Evolutionary conservation across 2,888 invertebrate genomes (phyloP), one percentile per base, ranked within the genome.

Genomic region (Drosophila crucigera): DNA sequence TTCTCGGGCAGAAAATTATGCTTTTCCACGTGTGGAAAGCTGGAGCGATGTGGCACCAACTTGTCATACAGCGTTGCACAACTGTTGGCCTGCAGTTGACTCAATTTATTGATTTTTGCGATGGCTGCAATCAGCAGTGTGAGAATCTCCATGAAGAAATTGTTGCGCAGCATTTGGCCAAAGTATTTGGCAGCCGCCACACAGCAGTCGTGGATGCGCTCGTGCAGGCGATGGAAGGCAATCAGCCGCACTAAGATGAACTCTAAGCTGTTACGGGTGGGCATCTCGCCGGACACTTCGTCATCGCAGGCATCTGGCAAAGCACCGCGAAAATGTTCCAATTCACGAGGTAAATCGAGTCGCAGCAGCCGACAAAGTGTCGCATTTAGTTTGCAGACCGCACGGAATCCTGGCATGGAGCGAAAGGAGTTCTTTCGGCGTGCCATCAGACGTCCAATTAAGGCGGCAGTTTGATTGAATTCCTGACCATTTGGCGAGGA

Each of bases 341-440:
- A 52, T 33, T 91, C 86, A 1, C 91, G 78, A 2, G 80, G 76
- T 7, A 93, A 59, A 68, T 92, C 91, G 4, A 92, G 63, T 4
- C 91, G 90, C 2, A 93, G 63, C 4, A 93, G 66, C 0, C 93
- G 91, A 14, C 92, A 91, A 0, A 93, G 82, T 0, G 92, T 91
- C 1, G 91, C 39, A 62, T 93, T 93, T 3, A 93, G 66, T 67
- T 93, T 93, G 28, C 90, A 87, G 5, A 93, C 70, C 4, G 83
- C 68, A 28, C 91, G 91, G 65, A 92, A 93, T 1, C 93, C 93
- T 11, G 82, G 84, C 90, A 93, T 90, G 25, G 80, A 81, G 2
- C 76, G 86, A 70, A 93, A 93, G 0, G 93, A 93, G 62, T 92
- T 92, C 62, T 92, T 92, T 0, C 93, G 90, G 1, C 92, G 89